Evolutionary conservation across 2,888 invertebrate genomes (phyloP).

Genomic region (Microplitis manilae): DNA sequence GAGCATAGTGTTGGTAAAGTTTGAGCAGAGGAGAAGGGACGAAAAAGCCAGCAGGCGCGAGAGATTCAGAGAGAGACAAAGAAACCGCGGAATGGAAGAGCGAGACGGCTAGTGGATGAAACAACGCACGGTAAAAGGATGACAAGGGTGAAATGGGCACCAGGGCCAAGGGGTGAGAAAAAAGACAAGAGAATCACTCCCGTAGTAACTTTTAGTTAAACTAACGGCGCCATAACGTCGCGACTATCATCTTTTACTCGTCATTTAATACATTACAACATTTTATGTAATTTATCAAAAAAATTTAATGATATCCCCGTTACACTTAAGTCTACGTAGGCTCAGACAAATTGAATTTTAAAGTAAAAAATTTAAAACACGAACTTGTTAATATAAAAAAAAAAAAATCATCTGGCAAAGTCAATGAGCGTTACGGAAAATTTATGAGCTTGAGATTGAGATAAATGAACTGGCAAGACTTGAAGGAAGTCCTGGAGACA

Average conservation of each 20-base stretch:
- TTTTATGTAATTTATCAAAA: not conserved
- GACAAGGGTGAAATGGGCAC: conserved; percentile 19
- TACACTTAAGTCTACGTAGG: not conserved
- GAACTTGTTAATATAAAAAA: not conserved
- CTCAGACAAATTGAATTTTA: not conserved
- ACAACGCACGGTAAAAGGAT: not conserved
- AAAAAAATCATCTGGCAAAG: conserved; percentile 13
- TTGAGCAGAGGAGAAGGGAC: not conserved
- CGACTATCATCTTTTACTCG: conserved; percentile 48
- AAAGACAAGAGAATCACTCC: conserved; percentile 25
- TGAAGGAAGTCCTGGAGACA: conserved; percentile 4
- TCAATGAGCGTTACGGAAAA: conserved; percentile 16
- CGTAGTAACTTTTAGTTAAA: conserved; percentile 7
- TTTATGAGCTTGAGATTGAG: conserved; percentile 28
- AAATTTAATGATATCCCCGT: not conserved
- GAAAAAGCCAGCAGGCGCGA: conserved; percentile 19
- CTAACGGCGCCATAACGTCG: conserved; percentile 52
- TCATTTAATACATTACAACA: not conserved
- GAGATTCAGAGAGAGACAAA: not conserved
- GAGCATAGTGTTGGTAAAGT: not conserved
- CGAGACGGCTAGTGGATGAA: not conserved
- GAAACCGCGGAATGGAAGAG: conserved; percentile 13
- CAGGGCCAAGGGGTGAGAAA: conserved; percentile 19
- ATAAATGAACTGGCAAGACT: conserved; percentile 13
- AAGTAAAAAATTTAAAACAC: not conserved